Evolutionary conservation across 2,113 vertebrate species (phyloP), one percentile per base, ranked within the genome.

Genomic region (Acanthochromis polyacanthus): DNA sequence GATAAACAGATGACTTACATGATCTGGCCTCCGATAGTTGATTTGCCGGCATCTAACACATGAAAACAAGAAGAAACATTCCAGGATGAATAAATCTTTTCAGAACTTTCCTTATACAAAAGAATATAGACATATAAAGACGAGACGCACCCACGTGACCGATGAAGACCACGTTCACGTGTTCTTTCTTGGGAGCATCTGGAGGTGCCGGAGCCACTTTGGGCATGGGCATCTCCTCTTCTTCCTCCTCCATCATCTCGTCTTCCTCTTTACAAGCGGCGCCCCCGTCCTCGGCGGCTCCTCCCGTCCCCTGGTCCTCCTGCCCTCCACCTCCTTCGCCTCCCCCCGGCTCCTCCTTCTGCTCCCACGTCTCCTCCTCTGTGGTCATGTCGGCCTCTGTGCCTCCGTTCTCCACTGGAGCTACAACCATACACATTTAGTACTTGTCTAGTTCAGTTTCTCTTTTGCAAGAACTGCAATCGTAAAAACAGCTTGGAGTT

Each of bases 91-190:
- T 25, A 4, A 6, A 46, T 40, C 1, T 4, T 55, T 19, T 4
- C 10, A 25, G 3, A 57, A n/a, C 16, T 3, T 22, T 15, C 4
- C 8, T 43, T 0, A 4, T 5, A 60, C 50, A 4, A 57, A 59
- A 36, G 0, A 12, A 45, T 8, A 40, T 3, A 19, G 15, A 28
- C 3, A 46, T 1, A 10, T 48, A 52, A 0, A 7, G 68, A 60
- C 0, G 1, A 17, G n/a, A 95, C 98, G 90, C 79, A 99, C 98
- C 98, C 58, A 99, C 98, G 0, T 99, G 98, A 51, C 98, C 98
- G 48, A 99, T 99, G 93, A 99, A 99, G 38, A 99, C 98, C 62
- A 99, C 98, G 36, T 99, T 99, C 70, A 99, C 98, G 0, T 99
- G 98, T 64, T 99, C 97, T 81, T 99, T 99, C 82, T 98, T 99